Conservation (phyloP, 2,113 vertebrate genomes). For the Macrotus californicus region DNA sequence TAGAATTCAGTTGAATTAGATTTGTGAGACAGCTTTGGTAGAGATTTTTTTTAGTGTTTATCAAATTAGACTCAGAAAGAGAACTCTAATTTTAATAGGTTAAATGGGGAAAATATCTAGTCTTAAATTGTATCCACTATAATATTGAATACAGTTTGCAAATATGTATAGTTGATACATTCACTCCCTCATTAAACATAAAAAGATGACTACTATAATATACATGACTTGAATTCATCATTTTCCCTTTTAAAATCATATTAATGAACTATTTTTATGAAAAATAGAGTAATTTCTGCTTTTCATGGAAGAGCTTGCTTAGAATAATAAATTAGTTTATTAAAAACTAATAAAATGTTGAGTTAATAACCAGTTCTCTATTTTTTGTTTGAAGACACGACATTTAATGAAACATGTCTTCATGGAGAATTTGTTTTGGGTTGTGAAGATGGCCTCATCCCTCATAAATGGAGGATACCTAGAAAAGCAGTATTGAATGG, state of each 20-base stretch:
- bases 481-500: not conserved
- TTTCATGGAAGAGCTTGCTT: not conserved
- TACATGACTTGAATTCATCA: constrained; percentile 51
- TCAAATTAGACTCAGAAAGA: constrained; percentile 39
- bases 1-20: not conserved
- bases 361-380: not conserved
- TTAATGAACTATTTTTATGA: constrained; percentile 17
- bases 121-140: not conserved
- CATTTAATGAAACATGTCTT: not conserved
- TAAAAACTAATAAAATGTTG: not conserved
- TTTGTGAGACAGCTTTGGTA: not conserved
- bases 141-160: not conserved
- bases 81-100: not conserved
- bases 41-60: not conserved
- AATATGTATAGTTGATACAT: not conserved
- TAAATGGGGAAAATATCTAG: not conserved
- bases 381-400: not conserved
- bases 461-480: not conserved
- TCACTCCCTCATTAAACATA: constrained; percentile 28
- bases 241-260: not conserved
- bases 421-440: not conserved
- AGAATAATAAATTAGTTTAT: constrained; percentile 36
- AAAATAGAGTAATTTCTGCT: not conserved
- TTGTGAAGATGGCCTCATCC: not conserved
- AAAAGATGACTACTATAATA: not conserved